Percentiles rank a stretch among this genome's conserved stretches.
Evolutionary conservation across 1,140 invertebrate species (phyloP).

Genomic region (Cyclargus thomasi): DNA sequence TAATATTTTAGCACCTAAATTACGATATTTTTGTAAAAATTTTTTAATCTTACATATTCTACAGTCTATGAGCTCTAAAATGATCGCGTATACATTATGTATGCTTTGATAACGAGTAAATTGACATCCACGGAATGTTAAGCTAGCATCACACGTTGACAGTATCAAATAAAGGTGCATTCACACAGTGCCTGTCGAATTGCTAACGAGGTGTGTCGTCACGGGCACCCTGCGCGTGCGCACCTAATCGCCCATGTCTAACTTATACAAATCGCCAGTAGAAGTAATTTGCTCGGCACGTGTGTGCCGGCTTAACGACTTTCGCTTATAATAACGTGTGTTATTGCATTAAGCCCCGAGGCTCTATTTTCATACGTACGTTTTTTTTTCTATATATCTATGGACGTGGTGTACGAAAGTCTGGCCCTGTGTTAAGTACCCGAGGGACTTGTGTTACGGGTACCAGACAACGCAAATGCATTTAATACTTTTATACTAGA

Average conservation of each 20-base stretch:
- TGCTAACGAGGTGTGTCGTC: conserved; percentile 21
- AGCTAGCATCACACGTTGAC: background rate
- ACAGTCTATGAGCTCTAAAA: too few species aligned
- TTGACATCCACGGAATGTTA: background rate
- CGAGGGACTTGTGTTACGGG: too few species aligned
- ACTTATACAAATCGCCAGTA: conserved; percentile 29
- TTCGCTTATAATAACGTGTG: conserved; percentile 8
- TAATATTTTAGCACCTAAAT: too few species aligned
- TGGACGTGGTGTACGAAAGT: too few species aligned
- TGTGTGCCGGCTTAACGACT: conserved; percentile 17
- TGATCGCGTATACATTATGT: too few species aligned
- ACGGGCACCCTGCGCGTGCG: conserved; percentile 25
- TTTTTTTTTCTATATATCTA: too few species aligned
- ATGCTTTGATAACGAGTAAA: background rate
- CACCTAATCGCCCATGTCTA: conserved; percentile 32
- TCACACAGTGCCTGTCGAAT: conserved; percentile 18
- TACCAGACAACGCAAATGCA: too few species aligned
- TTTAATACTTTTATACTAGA: too few species aligned
- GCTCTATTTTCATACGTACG: background rate
- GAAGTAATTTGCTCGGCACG: conserved; percentile 25
- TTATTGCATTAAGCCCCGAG: background rate
- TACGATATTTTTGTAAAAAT: too few species aligned
- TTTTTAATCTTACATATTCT: too few species aligned
- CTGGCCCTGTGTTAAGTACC: too few species aligned
- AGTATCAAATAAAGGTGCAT: conserved; percentile 14